These are phyloP conservation scores for Dasyornis broadbenti DNA, from an alignment of 2,113 vertebrate genomes.

Conservation along the genomic window DNA sequence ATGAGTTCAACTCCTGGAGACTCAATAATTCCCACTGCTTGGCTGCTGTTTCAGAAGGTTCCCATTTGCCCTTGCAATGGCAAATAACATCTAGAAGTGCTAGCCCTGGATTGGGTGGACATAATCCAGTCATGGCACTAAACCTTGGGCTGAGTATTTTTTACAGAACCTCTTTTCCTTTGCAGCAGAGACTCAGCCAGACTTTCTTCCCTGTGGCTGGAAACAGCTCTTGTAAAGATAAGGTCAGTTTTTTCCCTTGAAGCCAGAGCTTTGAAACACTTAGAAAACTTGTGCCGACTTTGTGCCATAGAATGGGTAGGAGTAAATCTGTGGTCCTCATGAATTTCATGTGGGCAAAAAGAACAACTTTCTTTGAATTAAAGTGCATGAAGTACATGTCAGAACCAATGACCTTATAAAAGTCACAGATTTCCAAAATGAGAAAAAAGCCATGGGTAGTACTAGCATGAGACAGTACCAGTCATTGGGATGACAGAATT, in stretches of 20 bases:
- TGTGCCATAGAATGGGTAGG: neutral
- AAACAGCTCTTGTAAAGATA: neutral
- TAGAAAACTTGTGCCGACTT: neutral
- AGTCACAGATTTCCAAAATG: neutral
- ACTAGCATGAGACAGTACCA: neutral
- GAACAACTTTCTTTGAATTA: neutral
- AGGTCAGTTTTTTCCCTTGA: neutral
- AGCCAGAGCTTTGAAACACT: neutral
- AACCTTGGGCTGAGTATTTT: neutral
- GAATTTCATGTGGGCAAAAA: neutral
- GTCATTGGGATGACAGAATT: neutral
- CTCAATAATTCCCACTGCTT: neutral
- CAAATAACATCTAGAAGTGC: neutral
- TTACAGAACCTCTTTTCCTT: neutral
- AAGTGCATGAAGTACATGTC: neutral
- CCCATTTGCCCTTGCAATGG: neutral
- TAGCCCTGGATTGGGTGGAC: neutral
- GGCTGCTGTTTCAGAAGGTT: neutral
- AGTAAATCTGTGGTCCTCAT: rapidly evolving
- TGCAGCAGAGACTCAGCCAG: neutral
- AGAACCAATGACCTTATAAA: rapidly evolving
- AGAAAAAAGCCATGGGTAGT: neutral
- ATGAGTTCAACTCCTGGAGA: neutral
- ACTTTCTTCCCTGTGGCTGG: neutral
- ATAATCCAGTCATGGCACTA: neutral